Conservation (phyloP, 1,140 invertebrate species). For the Coelopa frigida region DNA sequence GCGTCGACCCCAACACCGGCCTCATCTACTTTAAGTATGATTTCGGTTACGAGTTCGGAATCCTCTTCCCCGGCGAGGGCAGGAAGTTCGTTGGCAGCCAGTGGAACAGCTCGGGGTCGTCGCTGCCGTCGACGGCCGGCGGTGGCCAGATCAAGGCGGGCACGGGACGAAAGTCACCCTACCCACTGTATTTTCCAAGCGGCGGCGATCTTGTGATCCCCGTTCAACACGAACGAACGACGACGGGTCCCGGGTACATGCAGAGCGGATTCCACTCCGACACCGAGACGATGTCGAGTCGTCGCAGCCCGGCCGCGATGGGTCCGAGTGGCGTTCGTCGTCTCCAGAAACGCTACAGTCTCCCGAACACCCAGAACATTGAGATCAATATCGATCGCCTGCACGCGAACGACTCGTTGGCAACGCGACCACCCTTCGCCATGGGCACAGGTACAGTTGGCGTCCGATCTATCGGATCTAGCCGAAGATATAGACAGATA, state of each 20-base stretch:
- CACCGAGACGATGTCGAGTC: slow-evolving; percentile 18
- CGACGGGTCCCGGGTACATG: background rate
- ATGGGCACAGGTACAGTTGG: slow-evolving; percentile 30
- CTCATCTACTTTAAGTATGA: slow-evolving; percentile 78
- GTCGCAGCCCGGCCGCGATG: slow-evolving; percentile 45
- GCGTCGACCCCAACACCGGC: slow-evolving; percentile 67
- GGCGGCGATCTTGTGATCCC: slow-evolving; percentile 39
- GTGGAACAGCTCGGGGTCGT: slow-evolving; percentile 34
- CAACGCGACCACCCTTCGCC: slow-evolving; percentile 23
- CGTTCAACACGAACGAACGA: slow-evolving; percentile 33
- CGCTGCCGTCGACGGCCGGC: slow-evolving; percentile 47
- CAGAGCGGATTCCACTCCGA: slow-evolving; percentile 32
- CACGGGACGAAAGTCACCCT: slow-evolving; percentile 28
- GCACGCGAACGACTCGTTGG: slow-evolving; percentile 28
- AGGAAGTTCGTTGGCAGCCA: slow-evolving; percentile 49
- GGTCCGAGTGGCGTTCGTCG: slow-evolving; percentile 56
- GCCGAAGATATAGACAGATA: background rate
- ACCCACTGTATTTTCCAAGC: slow-evolving; percentile 28
- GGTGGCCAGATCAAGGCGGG: background rate
- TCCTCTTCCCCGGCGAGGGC: slow-evolving; percentile 62
- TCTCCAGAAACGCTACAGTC: slow-evolving; percentile 46
- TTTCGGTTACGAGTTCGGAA: slow-evolving; percentile 74
- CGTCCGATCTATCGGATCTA: background rate
- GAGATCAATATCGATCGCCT: slow-evolving; percentile 39
- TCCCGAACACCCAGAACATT: slow-evolving; percentile 41